Conservation (phyloP, 2,113 vertebrate species). For the Actenoides lindsayi region DNA sequence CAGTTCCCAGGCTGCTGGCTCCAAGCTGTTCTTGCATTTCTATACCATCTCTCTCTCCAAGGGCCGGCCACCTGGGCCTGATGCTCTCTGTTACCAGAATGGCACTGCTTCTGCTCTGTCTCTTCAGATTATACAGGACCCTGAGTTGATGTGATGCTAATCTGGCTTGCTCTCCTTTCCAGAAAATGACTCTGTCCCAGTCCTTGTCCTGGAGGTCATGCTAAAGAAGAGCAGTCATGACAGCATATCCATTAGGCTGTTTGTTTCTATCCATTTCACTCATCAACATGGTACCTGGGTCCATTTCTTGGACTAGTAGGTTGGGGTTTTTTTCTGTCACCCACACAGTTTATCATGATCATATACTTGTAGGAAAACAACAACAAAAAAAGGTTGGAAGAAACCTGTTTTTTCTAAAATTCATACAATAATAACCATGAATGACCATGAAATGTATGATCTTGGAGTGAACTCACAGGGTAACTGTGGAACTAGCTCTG, state of each 20-base stretch:
- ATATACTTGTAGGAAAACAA: not conserved
- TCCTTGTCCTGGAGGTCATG: not conserved
- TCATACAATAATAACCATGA: too few relatives aligned
- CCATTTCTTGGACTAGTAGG: not conserved
- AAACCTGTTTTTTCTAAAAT: not conserved
- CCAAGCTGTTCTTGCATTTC: not conserved
- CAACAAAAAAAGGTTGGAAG: not conserved
- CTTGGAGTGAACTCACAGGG: not conserved
- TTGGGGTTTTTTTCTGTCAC: not conserved
- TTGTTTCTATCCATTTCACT: not conserved
- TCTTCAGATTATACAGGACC: not conserved
- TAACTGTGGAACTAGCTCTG: not conserved
- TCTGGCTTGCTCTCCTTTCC: not conserved
- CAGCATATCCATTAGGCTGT: not conserved
- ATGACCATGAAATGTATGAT: not conserved
- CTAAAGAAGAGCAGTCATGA: not conserved
- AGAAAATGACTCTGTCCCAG: not conserved
- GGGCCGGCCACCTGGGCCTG: not conserved
- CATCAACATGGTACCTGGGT: not conserved
- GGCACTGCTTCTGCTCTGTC: not conserved
- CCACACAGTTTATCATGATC: not conserved
- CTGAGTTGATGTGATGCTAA: not conserved
- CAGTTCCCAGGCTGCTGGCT: not conserved
- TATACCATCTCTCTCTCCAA: not conserved
- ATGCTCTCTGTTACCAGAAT: not conserved